These are phyloP conservation scores for Drosophila equinoxialis DNA, from an alignment of 1,140 invertebrate species.

Conservation along the genomic window DNA sequence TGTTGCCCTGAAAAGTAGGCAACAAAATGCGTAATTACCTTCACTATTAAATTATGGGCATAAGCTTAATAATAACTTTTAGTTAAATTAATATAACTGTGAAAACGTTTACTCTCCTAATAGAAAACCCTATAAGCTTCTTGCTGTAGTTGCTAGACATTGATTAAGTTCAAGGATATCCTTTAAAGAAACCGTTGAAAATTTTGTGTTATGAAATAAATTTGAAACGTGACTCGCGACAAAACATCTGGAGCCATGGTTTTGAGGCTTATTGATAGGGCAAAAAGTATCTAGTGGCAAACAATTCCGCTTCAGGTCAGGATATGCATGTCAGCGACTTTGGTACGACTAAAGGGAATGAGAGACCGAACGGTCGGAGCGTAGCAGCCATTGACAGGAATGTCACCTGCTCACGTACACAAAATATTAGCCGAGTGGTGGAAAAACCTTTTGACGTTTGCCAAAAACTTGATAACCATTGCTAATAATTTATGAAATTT, in stretches of 20 bases:
- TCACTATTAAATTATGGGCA: too few relatives aligned
- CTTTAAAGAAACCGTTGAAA: conserved; percentile 54
- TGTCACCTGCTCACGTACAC: conserved; percentile 75
- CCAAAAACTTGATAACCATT: conserved; percentile 52
- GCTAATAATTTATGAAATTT: conserved; percentile 70
- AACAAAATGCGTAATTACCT: not conserved
- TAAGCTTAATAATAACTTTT: too few relatives aligned
- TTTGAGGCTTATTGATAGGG: conserved; percentile 56
- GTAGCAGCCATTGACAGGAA: conserved; percentile 53
- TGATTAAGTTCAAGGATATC: conserved; percentile 33
- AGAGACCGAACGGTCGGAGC: not conserved
- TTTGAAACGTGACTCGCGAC: conserved; percentile 71
- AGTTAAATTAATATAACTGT: too few relatives aligned
- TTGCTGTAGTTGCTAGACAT: not conserved
- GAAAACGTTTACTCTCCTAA: too few relatives aligned
- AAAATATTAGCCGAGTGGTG: conserved; percentile 8
- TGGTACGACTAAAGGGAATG: not conserved
- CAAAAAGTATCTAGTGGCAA: conserved; percentile 40
- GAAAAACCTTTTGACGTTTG: conserved; percentile 50
- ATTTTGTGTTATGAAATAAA: conserved; percentile 70
- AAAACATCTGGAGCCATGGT: conserved; percentile 49
- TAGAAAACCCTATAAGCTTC: too few relatives aligned
- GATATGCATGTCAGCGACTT: conserved; percentile 46
- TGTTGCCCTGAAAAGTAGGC: not conserved
- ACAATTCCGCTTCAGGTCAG: conserved; percentile 11